These are phyloP conservation scores for Conops quadrifasciatus DNA, from an alignment of 2,888 invertebrate genomes.

Conservation along the genomic window DNA sequence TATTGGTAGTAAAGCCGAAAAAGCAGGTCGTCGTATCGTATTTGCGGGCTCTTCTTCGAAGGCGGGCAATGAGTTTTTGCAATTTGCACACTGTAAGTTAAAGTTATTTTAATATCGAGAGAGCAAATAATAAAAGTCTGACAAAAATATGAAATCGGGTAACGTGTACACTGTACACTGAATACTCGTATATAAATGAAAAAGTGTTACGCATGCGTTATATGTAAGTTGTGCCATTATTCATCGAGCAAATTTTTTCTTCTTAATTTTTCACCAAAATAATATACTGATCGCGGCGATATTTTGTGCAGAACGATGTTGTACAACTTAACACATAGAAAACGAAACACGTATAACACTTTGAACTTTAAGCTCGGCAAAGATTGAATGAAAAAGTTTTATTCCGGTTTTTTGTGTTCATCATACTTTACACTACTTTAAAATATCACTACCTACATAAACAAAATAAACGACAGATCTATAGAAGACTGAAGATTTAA, in stretches of 20 bases:
- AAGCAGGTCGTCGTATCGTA: slow-evolving; percentile 28
- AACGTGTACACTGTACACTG: background rate
- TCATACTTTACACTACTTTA: no score
- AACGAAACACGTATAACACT: no score
- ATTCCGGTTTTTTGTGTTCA: no score
- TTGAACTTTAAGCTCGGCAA: no score
- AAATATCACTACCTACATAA: no score
- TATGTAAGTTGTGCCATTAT: background rate
- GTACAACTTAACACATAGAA: no score
- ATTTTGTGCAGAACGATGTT: background rate
- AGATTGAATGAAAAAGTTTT: no score
- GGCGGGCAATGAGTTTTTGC: background rate
- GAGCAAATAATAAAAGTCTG: background rate
- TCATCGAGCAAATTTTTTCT: no score
- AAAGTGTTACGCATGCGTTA: slow-evolving; percentile 28
- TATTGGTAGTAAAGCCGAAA: slow-evolving; percentile 44
- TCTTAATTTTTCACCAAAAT: background rate
- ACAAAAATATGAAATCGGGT: background rate
- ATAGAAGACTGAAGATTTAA: no score
- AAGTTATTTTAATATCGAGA: background rate
- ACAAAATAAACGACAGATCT: no score
- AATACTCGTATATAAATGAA: background rate
- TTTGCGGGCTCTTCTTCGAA: background rate
- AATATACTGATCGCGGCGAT: background rate
- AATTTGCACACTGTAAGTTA: slow-evolving; percentile 16